phyloP scores from a whole-genome alignment of 2,113 vertebrate genomes.

The Chloropsis hardwickii region DNA sequence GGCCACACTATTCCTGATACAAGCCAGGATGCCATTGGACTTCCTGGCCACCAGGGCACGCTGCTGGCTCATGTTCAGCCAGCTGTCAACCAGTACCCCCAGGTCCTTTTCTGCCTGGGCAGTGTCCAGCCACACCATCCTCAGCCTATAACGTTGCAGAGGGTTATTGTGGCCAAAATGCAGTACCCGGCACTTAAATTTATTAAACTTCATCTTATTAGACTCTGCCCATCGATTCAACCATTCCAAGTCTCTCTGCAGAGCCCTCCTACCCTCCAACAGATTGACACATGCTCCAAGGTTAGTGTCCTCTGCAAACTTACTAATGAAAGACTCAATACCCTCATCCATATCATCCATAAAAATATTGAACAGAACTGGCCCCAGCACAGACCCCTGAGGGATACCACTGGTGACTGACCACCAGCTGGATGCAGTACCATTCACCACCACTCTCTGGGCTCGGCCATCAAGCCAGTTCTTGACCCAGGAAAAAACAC shows the following conservation, averaged over 20 bases:
- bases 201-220: not conserved
- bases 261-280: not conserved
- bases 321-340: too few species aligned
- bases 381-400: too few species aligned
- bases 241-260: too few species aligned
- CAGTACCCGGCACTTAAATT: not conserved
- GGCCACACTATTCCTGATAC: not conserved
- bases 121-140: not conserved
- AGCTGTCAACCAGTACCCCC: rapidly evolving
- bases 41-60: not conserved
- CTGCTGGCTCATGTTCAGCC: not conserved
- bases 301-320: too few species aligned
- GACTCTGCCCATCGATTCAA: not conserved
- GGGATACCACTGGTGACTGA: too few species aligned
- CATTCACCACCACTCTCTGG: too few species aligned
- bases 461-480: too few species aligned
- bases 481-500: too few species aligned
- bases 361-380: too few species aligned
- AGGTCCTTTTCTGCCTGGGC: not conserved
- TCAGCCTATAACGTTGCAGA: rapidly evolving
- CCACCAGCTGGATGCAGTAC: too few species aligned
- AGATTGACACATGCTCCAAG: too few species aligned
- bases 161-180: not conserved
- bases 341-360: too few species aligned
- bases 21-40: not conserved